Conservation (phyloP, 2,888 invertebrate species). For the Podotricha telesiphe region DNA sequence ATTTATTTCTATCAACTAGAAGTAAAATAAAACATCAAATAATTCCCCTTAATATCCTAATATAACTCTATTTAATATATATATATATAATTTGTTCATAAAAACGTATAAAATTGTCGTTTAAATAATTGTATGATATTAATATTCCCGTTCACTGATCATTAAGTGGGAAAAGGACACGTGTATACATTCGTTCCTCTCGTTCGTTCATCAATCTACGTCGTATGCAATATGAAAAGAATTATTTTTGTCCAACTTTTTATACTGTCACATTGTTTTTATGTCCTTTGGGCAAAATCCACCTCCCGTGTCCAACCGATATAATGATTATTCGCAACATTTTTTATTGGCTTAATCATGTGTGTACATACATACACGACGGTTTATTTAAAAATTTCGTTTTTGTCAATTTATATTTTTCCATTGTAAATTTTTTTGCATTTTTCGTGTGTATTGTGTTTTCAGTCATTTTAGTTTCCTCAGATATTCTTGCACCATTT, state of each 20-base stretch:
- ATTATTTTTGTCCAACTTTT: constrained; percentile 55
- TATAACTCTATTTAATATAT: too few species aligned
- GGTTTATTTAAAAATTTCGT: constrained; percentile 34
- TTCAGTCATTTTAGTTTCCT: constrained; percentile 21
- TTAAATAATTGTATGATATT: constrained; percentile 17
- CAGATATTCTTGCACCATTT: constrained; percentile 8
- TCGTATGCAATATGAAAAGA: constrained; percentile 55
- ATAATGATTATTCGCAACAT: constrained; percentile 48
- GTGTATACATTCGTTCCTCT: constrained; percentile 39
- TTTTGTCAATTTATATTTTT: constrained; percentile 33
- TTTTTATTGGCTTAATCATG: constrained; percentile 46
- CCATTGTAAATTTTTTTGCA: constrained; percentile 29
- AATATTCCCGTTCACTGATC: background rate
- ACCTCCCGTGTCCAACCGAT: constrained; percentile 51
- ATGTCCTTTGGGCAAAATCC: constrained; percentile 51
- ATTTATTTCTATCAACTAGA: too few species aligned
- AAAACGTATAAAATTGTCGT: background rate
- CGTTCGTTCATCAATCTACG: constrained; percentile 58
- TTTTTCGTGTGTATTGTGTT: constrained; percentile 30
- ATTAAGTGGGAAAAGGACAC: constrained; percentile 12
- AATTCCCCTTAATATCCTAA: too few species aligned
- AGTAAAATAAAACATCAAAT: too few species aligned
- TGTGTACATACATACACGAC: constrained; percentile 32
- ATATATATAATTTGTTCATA: too few species aligned
- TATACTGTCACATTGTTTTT: constrained; percentile 49